Evolutionary conservation across 2,888 invertebrate species (phyloP).

Genomic region (Pterobdella sp.): DNA sequence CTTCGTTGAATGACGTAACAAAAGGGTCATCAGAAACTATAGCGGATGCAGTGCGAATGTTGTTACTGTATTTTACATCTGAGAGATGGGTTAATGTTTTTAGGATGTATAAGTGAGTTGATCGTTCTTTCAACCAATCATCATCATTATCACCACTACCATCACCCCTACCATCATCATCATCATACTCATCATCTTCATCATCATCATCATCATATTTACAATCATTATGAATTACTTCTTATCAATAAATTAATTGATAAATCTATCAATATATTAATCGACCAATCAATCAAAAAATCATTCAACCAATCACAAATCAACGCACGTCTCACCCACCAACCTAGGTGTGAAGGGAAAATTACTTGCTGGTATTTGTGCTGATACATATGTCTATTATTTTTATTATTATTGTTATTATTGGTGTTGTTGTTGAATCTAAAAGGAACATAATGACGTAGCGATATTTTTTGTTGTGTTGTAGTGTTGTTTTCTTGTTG

Average conservation of each 20-base stretch:
- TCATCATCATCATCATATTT: background rate
- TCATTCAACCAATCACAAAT: background rate
- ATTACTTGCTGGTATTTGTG: background rate
- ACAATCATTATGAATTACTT: background rate
- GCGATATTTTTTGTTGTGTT: background rate
- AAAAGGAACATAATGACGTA: background rate
- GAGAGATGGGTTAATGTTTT: no score
- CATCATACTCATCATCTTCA: background rate
- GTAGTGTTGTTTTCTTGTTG: background rate
- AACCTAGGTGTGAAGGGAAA: background rate
- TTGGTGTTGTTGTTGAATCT: background rate
- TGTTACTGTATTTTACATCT: no score
- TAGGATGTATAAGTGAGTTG: no score
- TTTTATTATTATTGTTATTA: background rate
- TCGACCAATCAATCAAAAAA: background rate
- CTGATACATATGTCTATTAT: background rate
- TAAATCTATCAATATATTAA: background rate
- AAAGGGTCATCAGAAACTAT: no score
- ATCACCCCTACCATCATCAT: background rate
- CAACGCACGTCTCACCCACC: no score
- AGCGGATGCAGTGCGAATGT: no score
- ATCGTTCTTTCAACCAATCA: no score
- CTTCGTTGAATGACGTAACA: no score
- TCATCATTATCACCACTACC: background rate
- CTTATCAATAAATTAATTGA: background rate